A percentile compares a stretch with the other conserved stretches of the same genome.
phyloP scores from a whole-genome alignment of 2,113 vertebrate genomes.

The Martes martes region DNA sequence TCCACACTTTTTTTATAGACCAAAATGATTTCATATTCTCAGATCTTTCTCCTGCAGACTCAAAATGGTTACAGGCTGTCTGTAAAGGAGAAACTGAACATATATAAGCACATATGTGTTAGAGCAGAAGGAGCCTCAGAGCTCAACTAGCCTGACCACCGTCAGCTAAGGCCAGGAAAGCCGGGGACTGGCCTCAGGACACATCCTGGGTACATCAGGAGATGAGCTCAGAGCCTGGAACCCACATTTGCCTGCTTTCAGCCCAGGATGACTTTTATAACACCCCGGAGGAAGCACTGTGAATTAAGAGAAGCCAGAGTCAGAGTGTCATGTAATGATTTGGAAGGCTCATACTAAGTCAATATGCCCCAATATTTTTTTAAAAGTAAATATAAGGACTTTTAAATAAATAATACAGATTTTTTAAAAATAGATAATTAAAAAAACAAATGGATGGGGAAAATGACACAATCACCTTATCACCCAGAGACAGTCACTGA shows the following conservation, averaged over 20 bases:
- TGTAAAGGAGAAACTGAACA: conserved; percentile 26
- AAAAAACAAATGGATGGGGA: not conserved
- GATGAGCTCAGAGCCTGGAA: not conserved
- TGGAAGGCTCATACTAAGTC: not conserved
- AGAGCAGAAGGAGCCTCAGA: not conserved
- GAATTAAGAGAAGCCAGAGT: conserved; percentile 31
- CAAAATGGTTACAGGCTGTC: conserved; percentile 36
- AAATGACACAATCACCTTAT: not conserved
- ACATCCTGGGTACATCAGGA: not conserved
- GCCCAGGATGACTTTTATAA: conserved; percentile 12
- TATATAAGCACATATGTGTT: not conserved
- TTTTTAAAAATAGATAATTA: not conserved
- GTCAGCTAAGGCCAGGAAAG: not conserved
- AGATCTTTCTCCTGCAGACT: not conserved
- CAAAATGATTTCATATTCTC: conserved; percentile 49
- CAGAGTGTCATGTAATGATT: not conserved
- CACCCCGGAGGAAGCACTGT: not conserved
- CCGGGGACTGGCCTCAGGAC: not conserved
- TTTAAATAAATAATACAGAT: not conserved
- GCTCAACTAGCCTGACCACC: not conserved
- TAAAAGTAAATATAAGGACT: not conserved
- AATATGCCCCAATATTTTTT: not conserved
- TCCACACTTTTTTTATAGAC: conserved; percentile 9
- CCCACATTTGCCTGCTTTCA: not conserved
- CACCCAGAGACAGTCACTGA: not conserved